phyloP scores from a whole-genome alignment of 2,888 invertebrate species.

The Eilema depressum region DNA sequence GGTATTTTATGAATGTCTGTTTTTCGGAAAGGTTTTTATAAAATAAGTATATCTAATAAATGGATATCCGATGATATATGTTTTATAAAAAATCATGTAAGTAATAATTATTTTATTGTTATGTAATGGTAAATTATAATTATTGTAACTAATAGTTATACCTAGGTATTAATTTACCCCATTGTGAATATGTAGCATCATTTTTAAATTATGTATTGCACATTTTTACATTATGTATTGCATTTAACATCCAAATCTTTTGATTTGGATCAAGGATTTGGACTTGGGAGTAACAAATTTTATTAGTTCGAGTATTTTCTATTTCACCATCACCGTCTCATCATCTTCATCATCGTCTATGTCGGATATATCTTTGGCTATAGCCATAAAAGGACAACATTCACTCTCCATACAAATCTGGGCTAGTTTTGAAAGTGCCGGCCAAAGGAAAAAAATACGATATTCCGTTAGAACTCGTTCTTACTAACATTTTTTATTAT shows the following conservation, averaged over 20 bases:
- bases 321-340: neutral
- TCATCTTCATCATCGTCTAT: too few species aligned
- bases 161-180: neutral
- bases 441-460: too few species aligned
- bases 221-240: too few species aligned
- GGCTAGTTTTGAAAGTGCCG: too few species aligned
- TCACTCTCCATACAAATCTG: too few species aligned
- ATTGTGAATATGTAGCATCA: neutral
- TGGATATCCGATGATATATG: neutral
- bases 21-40: neutral
- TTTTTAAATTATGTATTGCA: neutral
- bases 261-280: too few species aligned
- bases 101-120: neutral
- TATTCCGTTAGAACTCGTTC: too few species aligned
- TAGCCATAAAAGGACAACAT: too few species aligned
- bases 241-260: neutral
- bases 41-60: neutral
- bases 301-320: neutral
- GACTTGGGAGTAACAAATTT: neutral
- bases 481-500: too few species aligned
- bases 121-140: too few species aligned
- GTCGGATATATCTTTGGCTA: too few species aligned
- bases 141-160: too few species aligned
- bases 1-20: neutral
- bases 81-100: neutral